Conservation (phyloP, 53 echinoderm and acorn worm genomes). For the Temnopleurus reevesii region DNA sequence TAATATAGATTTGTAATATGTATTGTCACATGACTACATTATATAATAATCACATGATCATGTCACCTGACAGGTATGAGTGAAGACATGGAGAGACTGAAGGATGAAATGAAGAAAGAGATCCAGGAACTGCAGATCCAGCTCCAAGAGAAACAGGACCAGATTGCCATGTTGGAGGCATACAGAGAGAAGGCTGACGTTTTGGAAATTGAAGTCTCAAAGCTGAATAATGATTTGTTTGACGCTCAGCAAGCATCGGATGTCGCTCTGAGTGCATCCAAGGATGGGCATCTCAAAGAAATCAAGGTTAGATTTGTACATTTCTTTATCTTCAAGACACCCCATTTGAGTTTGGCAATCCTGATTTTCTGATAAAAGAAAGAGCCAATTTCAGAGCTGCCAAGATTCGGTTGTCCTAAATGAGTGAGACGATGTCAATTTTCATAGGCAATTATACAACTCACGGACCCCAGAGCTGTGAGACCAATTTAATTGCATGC, state of each 20-base stretch:
- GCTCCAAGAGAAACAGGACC: constrained; percentile 29
- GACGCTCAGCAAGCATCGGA: constrained; percentile 8
- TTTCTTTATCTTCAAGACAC: too few relatives aligned
- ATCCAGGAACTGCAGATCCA: constrained; percentile 43
- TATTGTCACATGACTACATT: too few relatives aligned
- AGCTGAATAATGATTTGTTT: constrained; percentile 2
- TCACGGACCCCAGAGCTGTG: too few relatives aligned
- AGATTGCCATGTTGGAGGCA: constrained; percentile 40
- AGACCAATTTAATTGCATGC: too few relatives aligned
- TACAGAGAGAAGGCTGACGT: constrained; percentile 7
- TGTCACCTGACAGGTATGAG: constrained; percentile 59
- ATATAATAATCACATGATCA: background rate
- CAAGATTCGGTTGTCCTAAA: too few relatives aligned
- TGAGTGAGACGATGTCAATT: too few relatives aligned
- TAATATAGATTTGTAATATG: too few relatives aligned
- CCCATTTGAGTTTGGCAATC: too few relatives aligned
- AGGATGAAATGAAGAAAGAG: constrained; percentile 63
- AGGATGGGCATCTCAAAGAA: constrained; percentile 16
- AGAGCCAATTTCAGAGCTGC: too few relatives aligned
- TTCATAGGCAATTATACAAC: too few relatives aligned
- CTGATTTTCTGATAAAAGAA: too few relatives aligned
- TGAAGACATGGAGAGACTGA: constrained; percentile 65
- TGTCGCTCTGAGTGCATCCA: background rate
- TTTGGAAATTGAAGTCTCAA: constrained; percentile 29
- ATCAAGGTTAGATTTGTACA: constrained; percentile 37